Evolutionary conservation across 2,888 invertebrate genomes (phyloP), one percentile per base, ranked within the genome.

Genomic region (Cyrtodaria siliqua): DNA sequence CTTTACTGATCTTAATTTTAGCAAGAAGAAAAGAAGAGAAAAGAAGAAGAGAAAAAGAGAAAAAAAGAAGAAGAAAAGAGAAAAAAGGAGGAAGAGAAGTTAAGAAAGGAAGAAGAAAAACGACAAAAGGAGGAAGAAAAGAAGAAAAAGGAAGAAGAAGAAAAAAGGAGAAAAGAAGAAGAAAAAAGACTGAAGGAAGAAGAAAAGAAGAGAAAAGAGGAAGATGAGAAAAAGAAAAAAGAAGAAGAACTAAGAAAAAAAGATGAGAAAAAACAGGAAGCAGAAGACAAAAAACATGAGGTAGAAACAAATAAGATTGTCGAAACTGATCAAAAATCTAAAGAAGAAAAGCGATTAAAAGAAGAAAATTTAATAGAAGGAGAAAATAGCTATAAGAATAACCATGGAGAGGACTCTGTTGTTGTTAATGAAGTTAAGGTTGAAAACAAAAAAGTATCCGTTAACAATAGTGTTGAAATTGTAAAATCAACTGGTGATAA

Each of bases 11-110:
- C n/a, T n/a, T n/a, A n/a, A n/a, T n/a, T 61, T 44, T 26, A 80
- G 70, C 67, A 70, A 74, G 71, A 74, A 70, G 79, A 73, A 70
- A 70, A 79, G 24, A 70, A 53, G 60, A 69, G 47, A 52, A 79
- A 75, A 60, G 74, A 82, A 64, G 82, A 85, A 70, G 73, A 86
- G 73, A 47, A 68, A 79, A 67, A 64, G 59, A 60, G 59, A 70
- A 29, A 40, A 63, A 24, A 61, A 44, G 27, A 49, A 69, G 55
- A 40, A 66, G 59, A 61, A 69, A 57, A 61, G 75, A 40, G 18
- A 63, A 29, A 24, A 53, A 27, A 44, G 47, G 60, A 71, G 49
- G 61, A 74, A 59, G 72, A 53, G 24, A 72, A 71, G 47, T 57
- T 23, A 47, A 66, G 55, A 66, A 61, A 56, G 47, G 62, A 74